These are phyloP conservation scores for Ichneumoninae sp. DNA, from an alignment of 2,888 invertebrate genomes.

Conservation along the genomic window DNA sequence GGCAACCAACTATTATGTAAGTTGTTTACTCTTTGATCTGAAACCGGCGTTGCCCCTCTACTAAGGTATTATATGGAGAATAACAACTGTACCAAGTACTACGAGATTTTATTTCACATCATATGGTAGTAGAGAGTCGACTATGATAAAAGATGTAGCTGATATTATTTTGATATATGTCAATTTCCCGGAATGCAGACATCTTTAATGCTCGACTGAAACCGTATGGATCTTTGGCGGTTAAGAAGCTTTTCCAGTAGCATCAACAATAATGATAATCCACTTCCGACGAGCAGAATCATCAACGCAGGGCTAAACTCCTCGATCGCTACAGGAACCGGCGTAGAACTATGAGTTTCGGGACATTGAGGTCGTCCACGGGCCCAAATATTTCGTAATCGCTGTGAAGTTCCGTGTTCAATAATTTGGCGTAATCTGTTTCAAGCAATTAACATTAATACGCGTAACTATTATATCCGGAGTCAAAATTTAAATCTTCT, in stretches of 20 bases:
- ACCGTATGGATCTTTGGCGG: neutral
- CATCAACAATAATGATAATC: constrained; percentile 69
- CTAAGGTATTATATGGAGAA: neutral
- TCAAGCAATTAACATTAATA: neutral
- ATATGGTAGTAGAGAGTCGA: neutral
- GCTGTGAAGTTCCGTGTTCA: constrained; percentile 72
- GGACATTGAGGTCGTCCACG: constrained; percentile 75
- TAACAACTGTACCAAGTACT: neutral
- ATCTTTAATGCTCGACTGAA: neutral
- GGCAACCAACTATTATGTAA: no score
- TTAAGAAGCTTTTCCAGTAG: constrained; percentile 67
- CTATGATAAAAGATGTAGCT: neutral
- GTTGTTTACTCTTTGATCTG: no score
- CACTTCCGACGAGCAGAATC: constrained; percentile 70
- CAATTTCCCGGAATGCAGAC: neutral
- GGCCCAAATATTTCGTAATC: constrained; percentile 73
- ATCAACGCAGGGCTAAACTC: constrained; percentile 77
- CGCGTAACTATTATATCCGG: neutral
- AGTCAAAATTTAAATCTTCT: neutral
- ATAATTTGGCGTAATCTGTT: constrained; percentile 74
- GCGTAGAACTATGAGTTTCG: constrained; percentile 74
- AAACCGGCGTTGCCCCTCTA: no score
- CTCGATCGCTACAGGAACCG: constrained; percentile 74
- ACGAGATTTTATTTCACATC: neutral
- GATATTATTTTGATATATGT: neutral